phyloP scores from a whole-genome alignment of 2,888 invertebrate genomes.

The Clepsis dumicolana region DNA sequence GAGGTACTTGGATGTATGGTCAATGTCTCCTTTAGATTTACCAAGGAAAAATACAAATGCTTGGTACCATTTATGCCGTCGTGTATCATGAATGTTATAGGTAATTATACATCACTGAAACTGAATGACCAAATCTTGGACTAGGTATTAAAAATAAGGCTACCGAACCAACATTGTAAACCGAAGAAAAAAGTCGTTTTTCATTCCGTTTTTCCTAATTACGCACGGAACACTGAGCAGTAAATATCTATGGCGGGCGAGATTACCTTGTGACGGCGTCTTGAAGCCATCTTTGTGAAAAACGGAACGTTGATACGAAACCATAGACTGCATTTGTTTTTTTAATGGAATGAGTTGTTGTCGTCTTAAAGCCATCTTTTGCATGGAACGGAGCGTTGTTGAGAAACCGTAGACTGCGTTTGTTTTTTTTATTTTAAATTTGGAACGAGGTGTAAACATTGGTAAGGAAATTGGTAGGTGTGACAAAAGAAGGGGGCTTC shows the following conservation, averaged over 20 bases:
- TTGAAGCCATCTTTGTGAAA: conserved; percentile 47
- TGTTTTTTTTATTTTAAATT: conserved; percentile 16
- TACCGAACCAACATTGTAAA: conserved; percentile 34
- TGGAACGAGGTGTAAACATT: conserved; percentile 28
- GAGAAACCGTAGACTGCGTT: neutral
- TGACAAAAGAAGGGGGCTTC: conserved; percentile 2
- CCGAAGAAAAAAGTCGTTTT: conserved; percentile 51
- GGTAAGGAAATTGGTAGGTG: conserved; percentile 5
- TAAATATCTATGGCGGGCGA: conserved; percentile 52
- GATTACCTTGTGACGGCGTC: conserved; percentile 64
- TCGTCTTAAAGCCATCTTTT: neutral
- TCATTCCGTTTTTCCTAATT: conserved; percentile 40
- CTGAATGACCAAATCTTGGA: no score
- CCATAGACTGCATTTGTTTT: conserved; percentile 19
- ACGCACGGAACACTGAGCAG: conserved; percentile 22
- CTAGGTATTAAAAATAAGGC: neutral
- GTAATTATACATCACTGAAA: no score
- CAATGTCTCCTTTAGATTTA: neutral
- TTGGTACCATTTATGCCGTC: no score
- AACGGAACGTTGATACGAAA: conserved; percentile 27
- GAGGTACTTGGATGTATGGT: neutral
- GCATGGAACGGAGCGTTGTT: neutral
- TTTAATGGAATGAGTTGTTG: conserved; percentile 22
- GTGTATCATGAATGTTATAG: no score
- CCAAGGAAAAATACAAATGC: neutral